Evolutionary conservation across 2,113 vertebrate species (phyloP).

Genomic region (Merops nubicus): DNA sequence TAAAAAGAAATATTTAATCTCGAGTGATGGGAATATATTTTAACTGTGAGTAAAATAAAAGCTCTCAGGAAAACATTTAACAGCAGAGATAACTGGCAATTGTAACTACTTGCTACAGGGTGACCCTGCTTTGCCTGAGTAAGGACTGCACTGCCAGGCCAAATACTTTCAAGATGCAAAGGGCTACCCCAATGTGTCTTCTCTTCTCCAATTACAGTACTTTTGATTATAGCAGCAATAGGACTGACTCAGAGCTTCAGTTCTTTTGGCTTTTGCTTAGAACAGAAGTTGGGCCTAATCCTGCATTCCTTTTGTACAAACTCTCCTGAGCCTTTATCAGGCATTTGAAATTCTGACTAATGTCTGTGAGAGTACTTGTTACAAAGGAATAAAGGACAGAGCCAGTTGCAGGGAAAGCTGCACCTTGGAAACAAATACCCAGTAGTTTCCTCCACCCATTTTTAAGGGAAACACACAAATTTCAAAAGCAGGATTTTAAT

Average conservation of each 20-base stretch:
- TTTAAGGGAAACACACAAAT: background rate
- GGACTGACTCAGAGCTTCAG: background rate
- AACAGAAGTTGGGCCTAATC: slow-evolving; percentile 3
- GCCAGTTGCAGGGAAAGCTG: background rate
- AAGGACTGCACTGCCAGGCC: background rate
- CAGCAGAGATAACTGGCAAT: background rate
- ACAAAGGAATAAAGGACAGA: background rate
- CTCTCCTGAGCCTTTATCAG: background rate
- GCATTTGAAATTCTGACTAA: background rate
- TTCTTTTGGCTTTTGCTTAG: background rate
- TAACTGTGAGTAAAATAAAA: background rate
- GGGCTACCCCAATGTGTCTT: background rate
- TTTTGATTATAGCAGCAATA: background rate
- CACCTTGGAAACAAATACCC: background rate
- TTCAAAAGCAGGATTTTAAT: slow-evolving; percentile 19
- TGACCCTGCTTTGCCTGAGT: slow-evolving; percentile 24
- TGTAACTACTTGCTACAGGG: background rate
- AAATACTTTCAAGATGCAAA: background rate
- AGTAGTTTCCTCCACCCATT: background rate
- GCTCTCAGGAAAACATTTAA: background rate
- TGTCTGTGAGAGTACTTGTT: background rate
- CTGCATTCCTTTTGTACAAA: background rate
- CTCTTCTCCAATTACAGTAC: background rate
- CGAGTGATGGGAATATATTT: background rate
- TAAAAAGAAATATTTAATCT: slow-evolving; percentile 14